Base-by-base conservation (phyloP, 2,888 invertebrate genomes). In the Drosophila falleni region DNA sequence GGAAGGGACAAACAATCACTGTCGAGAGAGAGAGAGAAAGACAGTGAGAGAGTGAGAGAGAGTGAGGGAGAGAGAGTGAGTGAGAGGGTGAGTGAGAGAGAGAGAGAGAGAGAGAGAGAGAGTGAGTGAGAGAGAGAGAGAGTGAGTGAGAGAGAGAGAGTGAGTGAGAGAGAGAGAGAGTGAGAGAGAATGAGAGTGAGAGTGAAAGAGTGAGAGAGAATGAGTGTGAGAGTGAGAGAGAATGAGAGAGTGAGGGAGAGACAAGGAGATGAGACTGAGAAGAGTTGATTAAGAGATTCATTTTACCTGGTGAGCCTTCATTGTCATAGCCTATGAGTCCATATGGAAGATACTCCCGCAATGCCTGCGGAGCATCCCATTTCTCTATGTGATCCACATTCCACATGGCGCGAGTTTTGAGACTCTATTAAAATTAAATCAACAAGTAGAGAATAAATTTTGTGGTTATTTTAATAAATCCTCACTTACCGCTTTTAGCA, bases 281-380 rank as follows among this genome's bases (percentile, higher is more conserved):
- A 4, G 8, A 4, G 16, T 11, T 33, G 15, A 35, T 6, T 11
- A 19, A 19, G 16, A 15, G n/a, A 0, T 16, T 10, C 1, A 11
- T 66, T 78, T 67, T 82, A 92, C 92, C 93, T 90, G 97, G 97
- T 2, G 96, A 95, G 15, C 97, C 97, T 77, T 97, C 96, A 80
- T 96, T 96, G 90, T 98, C 98, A 80, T 94, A 95, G 0, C 98
- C 98, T 58, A 95, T 93, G 11, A 95, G 93, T 42, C 98, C 98
- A 61, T 96, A 96, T 0, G 97, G 97, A 84, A 96, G 94, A 92
- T 96, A 96, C 56, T 95, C 95, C 23, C 93, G 92, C 10, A 98
- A 91, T 0, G 95, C 94, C 88, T 96, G 95, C 0, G 97, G 96
- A 0, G 95, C 94, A 64, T 95, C 93, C 97, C 97, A 97, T 0